Base-by-base conservation (phyloP, 2,888 invertebrate species). In the Balanococcus diminutus region DNA sequence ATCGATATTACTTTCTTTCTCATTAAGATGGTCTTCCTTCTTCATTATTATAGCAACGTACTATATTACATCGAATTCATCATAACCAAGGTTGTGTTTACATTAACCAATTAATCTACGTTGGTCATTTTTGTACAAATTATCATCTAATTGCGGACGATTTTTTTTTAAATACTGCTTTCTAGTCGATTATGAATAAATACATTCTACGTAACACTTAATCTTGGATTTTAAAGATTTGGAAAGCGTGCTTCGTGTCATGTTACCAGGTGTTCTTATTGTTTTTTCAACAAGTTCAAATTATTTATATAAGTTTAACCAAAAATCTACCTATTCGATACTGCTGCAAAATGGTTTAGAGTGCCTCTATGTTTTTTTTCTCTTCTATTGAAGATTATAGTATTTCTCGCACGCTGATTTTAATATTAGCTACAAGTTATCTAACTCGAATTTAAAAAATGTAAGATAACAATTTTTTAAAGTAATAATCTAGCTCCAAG, bases 131-230 rank as follows among this genome's bases (percentile, higher is more conserved):
- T n/a, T 36, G 36, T 79, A 79, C 31, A 79, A 36, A 36, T 36
- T 67, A 72, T 72, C n/a, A 28, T 72, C 31, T 72, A 79, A 19
- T 28, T 22, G 75, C 75, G 14, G 36, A 36, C 11, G 19, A 36
- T 32, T 19, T 36, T 67, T 36, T 36, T n/a, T n/a, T n/a, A n/a
- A 36, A 36, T 36, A 36, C 36, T 79, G 75, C 75, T 79, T 79
- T 79, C 75, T 79, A 79, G 75, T 79, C 75, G 11, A 79, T 36
- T 19, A 79, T 79, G 75, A 79, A 79, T 79, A 79, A 79, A 79
- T n/a, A 31, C 28, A 79, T 79, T 19, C 36, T 36, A 36, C 36
- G 36, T 79, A 79, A 79, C 75, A 79, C 75, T 79, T 79, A 79
- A 32, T 79, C 22, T 8, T n/a, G 36, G 14, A 16, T n/a, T 79